Base-by-base conservation (phyloP, 2,888 invertebrate species). In the Lepidochrysops patricia region DNA sequence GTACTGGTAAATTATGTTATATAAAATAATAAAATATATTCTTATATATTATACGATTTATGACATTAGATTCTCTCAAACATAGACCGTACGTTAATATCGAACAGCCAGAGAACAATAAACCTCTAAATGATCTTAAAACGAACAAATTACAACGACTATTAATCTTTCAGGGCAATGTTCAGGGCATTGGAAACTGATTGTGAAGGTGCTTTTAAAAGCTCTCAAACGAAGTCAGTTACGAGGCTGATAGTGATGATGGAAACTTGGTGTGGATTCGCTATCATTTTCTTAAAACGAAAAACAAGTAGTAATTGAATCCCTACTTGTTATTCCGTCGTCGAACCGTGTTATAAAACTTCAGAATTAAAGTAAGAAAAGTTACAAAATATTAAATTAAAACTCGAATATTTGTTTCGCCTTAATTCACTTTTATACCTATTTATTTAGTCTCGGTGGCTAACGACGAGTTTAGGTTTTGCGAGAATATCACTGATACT, bases 381-480 rank as follows among this genome's bases (percentile, higher is more conserved):
- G 50, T 50, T 50, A n/a, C 26, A 26, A 26, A 50, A 50, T 50
- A 50, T 50, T 43, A 26, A 50, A 50, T 50, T 50, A 26, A 50
- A 50, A 50, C 50, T 50, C 50, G 6, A 50, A 50, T 50, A n/a
- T 50, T 50, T 26, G 25, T 50, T 50, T 50, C 26, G 43, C 12
- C 43, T 43, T 43, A 23, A 43, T 43, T 43, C 23, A 19, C 43
- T 43, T 43, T 19, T 43, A 9, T 43, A n/a, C n/a, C n/a, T n/a
- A 43, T 43, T 19, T 43, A 43, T 43, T 43, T 4, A 43, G 43
- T 19, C 19, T 43, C 43, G 43, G 9, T 19, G 13, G 43, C 43
- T 43, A 19, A 43, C 43, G 19, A 43, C 19, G 43, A 7, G 9
- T 43, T 37, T 43, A 43, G 43, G 43, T 43, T 43, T 43, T 43